These are phyloP conservation scores for Electrona antarctica DNA, from an alignment of 2,113 vertebrate genomes.

Conservation along the genomic window DNA sequence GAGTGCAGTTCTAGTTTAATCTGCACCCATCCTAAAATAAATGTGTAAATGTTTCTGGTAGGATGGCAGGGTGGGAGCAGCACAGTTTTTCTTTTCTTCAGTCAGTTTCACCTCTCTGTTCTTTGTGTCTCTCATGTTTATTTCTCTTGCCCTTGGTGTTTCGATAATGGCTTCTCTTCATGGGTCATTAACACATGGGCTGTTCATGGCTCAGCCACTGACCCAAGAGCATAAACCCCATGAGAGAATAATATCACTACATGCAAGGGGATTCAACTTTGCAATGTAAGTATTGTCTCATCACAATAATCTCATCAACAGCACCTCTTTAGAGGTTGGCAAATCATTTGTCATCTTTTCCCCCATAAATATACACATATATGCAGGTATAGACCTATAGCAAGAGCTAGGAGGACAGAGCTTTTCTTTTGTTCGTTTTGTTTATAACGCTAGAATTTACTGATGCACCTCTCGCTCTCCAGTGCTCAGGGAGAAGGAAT, in stretches of 20 bases:
- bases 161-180: conserved; percentile 58
- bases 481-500: conserved; percentile 3
- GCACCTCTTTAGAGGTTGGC: conserved; percentile 18
- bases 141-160: conserved; percentile 22
- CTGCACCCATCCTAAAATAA: too few relatives aligned
- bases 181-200: conserved; percentile 35
- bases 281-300: conserved; percentile 19
- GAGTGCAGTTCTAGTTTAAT: too few relatives aligned
- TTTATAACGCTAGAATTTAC: conserved; percentile 21
- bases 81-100: neutral
- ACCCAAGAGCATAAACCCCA: neutral
- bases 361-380: conserved; percentile 58
- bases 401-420: neutral
- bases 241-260: neutral
- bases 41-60: too few relatives aligned
- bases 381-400: neutral
- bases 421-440: neutral
- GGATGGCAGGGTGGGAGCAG: too few relatives aligned
- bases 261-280: conserved; percentile 23
- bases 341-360: conserved; percentile 31
- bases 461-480: neutral
- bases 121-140: conserved; percentile 23
- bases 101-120: conserved; percentile 20
- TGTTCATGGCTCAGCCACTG: neutral
- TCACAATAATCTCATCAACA: neutral